A percentile compares a stretch with the other conserved stretches of the same genome.
These are phyloP conservation scores for Drosophila lutescens DNA, from an alignment of 2,888 invertebrate genomes.

Conservation along the genomic window DNA sequence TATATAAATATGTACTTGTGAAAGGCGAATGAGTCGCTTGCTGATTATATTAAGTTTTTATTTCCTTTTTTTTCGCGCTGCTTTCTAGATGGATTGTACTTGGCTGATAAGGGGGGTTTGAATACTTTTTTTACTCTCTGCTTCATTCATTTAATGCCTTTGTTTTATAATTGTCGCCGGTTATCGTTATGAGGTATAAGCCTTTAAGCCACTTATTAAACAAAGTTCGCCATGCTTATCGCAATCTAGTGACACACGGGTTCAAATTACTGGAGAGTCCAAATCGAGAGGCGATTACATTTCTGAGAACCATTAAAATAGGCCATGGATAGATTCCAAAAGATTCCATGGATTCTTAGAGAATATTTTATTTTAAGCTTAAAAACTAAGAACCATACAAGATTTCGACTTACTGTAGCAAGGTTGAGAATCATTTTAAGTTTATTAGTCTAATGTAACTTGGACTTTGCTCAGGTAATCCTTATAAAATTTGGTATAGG, in stretches of 20 bases:
- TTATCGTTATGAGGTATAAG: constrained; percentile 37
- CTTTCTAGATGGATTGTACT: constrained; percentile 22
- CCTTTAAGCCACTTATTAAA: constrained; percentile 43
- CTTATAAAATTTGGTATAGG: background rate
- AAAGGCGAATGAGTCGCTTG: constrained; percentile 37
- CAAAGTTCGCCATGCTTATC: constrained; percentile 36
- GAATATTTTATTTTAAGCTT: background rate
- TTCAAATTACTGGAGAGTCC: constrained; percentile 23
- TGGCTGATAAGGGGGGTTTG: constrained; percentile 27
- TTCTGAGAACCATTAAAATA: background rate
- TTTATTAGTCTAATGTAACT: background rate
- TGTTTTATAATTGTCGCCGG: constrained; percentile 46
- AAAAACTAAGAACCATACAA: background rate
- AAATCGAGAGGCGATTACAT: constrained; percentile 12
- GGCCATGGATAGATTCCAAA: background rate
- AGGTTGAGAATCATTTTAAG: too few relatives aligned
- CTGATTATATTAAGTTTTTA: constrained; percentile 31
- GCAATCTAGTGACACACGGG: constrained; percentile 35
- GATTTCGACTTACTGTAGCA: background rate
- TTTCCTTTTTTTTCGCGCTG: constrained; percentile 20
- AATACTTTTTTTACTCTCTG: constrained; percentile 21
- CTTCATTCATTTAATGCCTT: constrained; percentile 38
- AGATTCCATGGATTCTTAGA: background rate
- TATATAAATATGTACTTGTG: constrained; percentile 3
- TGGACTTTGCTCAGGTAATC: background rate